phyloP scores from a whole-genome alignment of 2,797 vertebrate species.

The Aplochiton taeniatus region DNA sequence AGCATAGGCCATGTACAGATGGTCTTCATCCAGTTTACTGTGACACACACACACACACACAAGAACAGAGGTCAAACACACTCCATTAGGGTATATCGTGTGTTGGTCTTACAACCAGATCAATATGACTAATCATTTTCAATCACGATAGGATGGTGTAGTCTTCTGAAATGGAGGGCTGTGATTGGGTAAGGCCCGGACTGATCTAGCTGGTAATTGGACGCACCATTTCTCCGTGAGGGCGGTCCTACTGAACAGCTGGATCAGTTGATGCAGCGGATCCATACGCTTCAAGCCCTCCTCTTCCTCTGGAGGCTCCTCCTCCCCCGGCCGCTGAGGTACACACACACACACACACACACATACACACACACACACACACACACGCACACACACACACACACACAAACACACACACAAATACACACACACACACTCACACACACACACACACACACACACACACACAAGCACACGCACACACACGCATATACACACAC shows the following conservation, averaged over 20 bases:
- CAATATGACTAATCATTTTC: neutral
- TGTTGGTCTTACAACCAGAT: no score
- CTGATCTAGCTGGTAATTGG: neutral
- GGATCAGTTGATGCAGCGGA: constrained; percentile 93
- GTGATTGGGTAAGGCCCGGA: no score
- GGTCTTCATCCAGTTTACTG: constrained; percentile 94
- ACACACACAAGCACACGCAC: no score
- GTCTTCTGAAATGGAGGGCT: no score
- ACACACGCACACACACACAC: neutral
- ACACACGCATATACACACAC: no score
- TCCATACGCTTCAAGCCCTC: constrained; percentile 86
- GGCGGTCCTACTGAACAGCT: constrained; percentile 93
- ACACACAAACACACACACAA: constrained; percentile 6
- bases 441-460: no score
- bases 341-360: constrained; percentile 20
- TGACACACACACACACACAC: constrained; percentile 38
- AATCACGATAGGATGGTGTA: no score
- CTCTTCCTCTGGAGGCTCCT: constrained; percentile 84
- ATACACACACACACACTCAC: neutral
- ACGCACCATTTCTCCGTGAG: constrained; percentile 94
- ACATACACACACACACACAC: constrained; percentile 1
- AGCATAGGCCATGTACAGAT: constrained; percentile 95
- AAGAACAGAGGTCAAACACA: neutral
- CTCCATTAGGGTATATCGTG: no score
- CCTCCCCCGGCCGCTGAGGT: constrained; percentile 75